Conservation (phyloP, 2,113 vertebrate genomes). For the Bufo gargarizans region DNA sequence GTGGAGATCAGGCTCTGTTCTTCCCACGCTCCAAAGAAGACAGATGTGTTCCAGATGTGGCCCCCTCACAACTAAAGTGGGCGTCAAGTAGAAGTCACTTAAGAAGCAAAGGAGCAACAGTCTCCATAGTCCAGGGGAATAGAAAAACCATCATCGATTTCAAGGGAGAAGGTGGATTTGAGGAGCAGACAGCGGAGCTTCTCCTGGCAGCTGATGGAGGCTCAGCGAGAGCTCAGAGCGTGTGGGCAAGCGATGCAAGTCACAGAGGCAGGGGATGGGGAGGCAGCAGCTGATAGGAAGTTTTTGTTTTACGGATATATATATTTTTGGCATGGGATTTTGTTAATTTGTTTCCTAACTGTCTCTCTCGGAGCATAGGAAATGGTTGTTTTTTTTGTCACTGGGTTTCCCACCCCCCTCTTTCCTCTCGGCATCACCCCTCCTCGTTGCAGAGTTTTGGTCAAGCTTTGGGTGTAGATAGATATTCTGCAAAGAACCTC, state of each 20-base stretch:
- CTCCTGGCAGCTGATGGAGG: constrained; percentile 49
- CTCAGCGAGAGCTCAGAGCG: background rate
- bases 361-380: constrained; percentile 72
- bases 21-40: constrained; percentile 54
- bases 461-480: constrained; percentile 77
- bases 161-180: background rate
- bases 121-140: background rate
- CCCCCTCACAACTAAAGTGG: background rate
- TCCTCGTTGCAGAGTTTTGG: constrained; percentile 68
- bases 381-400: constrained; percentile 75
- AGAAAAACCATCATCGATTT: background rate
- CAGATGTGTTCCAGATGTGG: constrained; percentile 57
- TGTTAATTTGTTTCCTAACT: constrained; percentile 60
- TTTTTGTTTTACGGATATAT: constrained; percentile 19
- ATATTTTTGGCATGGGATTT: constrained; percentile 53
- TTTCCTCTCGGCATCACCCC: constrained; percentile 10
- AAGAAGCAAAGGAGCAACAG: constrained; percentile 35
- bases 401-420: constrained; percentile 57
- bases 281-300: constrained; percentile 66
- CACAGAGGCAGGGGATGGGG: constrained; percentile 52
- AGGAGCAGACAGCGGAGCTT: background rate
- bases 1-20: constrained; percentile 40
- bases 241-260: constrained; percentile 27
- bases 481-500: constrained; percentile 77
- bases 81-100: constrained; percentile 12